phyloP scores from a whole-genome alignment of 1,140 invertebrate species.

The Tetraneura akinire region DNA sequence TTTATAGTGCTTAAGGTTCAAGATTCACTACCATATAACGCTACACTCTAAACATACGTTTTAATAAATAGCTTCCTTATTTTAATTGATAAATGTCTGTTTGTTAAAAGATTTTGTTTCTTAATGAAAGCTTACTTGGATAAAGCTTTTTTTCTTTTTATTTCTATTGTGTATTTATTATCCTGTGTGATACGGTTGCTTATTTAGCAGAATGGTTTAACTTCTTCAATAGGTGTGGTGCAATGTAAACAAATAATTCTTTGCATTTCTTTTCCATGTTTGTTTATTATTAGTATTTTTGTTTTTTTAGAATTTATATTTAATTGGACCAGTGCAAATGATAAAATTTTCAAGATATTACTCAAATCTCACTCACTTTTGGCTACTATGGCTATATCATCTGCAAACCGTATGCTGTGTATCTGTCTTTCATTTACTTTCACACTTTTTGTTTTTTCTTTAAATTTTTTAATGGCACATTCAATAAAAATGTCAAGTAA shows the following conservation, averaged over 20 bases:
- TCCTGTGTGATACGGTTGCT: constrained; percentile 15
- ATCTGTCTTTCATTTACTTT: too few relatives aligned
- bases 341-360: constrained; percentile 17
- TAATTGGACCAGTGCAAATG: constrained; percentile 33
- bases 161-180: background rate
- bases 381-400: constrained; percentile 1
- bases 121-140: background rate
- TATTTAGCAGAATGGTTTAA: constrained; percentile 15
- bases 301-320: constrained; percentile 50
- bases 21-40: too few relatives aligned
- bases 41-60: too few relatives aligned
- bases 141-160: constrained; percentile 12
- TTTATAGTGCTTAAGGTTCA: too few relatives aligned
- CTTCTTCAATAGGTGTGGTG: background rate
- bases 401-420: constrained; percentile 10
- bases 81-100: constrained; percentile 1
- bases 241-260: background rate
- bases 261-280: background rate
- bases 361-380: background rate
- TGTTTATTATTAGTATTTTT: constrained; percentile 44
- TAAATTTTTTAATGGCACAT: constrained; percentile 24
- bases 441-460: constrained; percentile 17
- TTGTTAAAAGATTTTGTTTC: constrained; percentile 30
- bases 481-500: constrained; percentile 52
- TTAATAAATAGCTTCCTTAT: background rate